These are phyloP conservation scores for Xerus inauris DNA, from an alignment of 2,113 vertebrate genomes.

Conservation along the genomic window DNA sequence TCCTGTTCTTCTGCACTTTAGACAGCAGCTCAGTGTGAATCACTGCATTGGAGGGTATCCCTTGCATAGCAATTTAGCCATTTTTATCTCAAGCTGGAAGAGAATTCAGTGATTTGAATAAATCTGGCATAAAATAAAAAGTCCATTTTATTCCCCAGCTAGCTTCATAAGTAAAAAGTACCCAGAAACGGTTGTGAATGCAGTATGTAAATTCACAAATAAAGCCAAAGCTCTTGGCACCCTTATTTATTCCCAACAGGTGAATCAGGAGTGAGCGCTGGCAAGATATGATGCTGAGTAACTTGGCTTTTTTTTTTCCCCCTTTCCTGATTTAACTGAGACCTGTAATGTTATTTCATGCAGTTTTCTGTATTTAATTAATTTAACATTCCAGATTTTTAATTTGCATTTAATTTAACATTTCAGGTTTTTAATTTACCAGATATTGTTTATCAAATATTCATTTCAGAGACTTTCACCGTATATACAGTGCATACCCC, in stretches of 20 bases:
- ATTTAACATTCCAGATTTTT: conserved; percentile 90
- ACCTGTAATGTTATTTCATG: conserved; percentile 85
- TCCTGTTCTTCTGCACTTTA: not conserved
- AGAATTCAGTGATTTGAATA: not conserved
- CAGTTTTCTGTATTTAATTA: conserved; percentile 88
- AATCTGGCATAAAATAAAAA: not conserved
- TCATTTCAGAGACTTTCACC: conserved; percentile 86
- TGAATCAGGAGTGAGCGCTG: conserved; percentile 55
- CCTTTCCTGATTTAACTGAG: conserved; percentile 79
- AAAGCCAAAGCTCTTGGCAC: conserved; percentile 22
- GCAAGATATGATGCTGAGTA: conserved; percentile 75
- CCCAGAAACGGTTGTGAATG: not conserved
- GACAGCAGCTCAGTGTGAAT: not conserved
- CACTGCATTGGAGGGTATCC: too few relatives aligned
- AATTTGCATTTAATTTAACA: conserved; percentile 92
- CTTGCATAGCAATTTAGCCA: not conserved
- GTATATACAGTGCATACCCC: conserved; percentile 84
- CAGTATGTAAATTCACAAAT: conserved; percentile 21
- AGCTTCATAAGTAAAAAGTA: conserved; percentile 5
- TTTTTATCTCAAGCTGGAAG: not conserved
- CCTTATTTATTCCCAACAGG: conserved; percentile 69
- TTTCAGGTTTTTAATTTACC: conserved; percentile 89
- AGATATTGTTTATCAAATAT: conserved; percentile 91
- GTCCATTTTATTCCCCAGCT: not conserved
- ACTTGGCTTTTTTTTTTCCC: conserved; percentile 70